A percentile compares a stretch with the other conserved stretches of the same genome.
Conservation (phyloP, 2,888 invertebrate genomes). For the Acleris cristana region DNA sequence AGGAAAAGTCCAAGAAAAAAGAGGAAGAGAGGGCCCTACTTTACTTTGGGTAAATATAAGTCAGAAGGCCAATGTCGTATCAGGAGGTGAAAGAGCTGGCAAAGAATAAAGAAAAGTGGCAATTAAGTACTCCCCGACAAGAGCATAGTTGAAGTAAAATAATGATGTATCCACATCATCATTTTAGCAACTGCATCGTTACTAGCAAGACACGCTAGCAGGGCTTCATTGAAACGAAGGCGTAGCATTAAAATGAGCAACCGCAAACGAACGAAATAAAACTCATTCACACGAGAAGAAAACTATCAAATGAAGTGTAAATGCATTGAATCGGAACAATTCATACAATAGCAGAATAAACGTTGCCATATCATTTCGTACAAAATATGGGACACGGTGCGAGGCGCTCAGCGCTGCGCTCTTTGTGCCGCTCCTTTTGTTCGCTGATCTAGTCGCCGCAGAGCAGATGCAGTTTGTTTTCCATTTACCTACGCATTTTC, state of each 20-base stretch:
- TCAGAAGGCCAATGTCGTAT: no score
- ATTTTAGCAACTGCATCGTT: no score
- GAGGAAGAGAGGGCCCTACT: no score
- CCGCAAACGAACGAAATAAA: constrained; percentile 20
- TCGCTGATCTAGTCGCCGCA: constrained; percentile 66
- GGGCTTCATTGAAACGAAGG: background rate
- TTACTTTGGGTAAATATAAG: no score
- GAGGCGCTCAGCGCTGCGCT: constrained; percentile 73
- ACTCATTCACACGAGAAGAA: constrained; percentile 18
- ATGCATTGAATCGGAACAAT: constrained; percentile 45
- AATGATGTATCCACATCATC: no score
- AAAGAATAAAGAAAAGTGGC: no score
- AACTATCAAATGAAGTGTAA: constrained; percentile 36
- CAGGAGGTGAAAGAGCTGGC: no score
- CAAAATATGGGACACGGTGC: constrained; percentile 76
- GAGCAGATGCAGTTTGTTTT: constrained; percentile 44
- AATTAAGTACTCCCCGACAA: no score
- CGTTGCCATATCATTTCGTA: constrained; percentile 76
- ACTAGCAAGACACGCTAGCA: no score
- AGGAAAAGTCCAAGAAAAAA: no score
- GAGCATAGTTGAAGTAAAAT: no score
- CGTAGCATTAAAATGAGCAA: background rate
- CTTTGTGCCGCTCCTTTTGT: constrained; percentile 79
- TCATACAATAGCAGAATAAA: constrained; percentile 64
- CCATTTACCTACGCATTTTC: constrained; percentile 35